Evolutionary conservation across 1,140 invertebrate species (phyloP).

Genomic region (Tribolium madens): DNA sequence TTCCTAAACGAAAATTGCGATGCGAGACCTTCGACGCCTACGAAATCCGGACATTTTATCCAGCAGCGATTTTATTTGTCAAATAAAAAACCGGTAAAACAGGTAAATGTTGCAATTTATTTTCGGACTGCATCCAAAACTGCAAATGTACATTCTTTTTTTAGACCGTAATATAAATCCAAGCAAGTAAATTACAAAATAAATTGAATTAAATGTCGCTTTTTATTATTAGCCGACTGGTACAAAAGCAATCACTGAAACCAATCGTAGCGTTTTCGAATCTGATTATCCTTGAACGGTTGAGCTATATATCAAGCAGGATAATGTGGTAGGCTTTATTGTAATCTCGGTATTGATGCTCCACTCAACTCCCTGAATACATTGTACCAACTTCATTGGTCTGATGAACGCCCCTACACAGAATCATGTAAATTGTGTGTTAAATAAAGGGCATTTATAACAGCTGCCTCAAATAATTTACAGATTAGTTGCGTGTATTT

Average conservation of each 20-base stretch:
- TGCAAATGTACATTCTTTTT: slow-evolving; percentile 3
- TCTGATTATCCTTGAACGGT: slow-evolving; percentile 54
- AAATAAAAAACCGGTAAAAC: too few species aligned
- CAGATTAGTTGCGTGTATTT: slow-evolving; percentile 6
- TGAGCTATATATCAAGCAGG: slow-evolving; percentile 52
- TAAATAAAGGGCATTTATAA: slow-evolving; percentile 31
- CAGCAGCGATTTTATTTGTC: too few species aligned
- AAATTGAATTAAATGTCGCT: slow-evolving; percentile 35
- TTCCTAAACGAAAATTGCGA: slow-evolving; percentile 1
- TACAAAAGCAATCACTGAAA: slow-evolving; percentile 37
- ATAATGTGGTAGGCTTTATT: slow-evolving; percentile 55
- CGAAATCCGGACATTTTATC: neutral
- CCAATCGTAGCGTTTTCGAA: slow-evolving; percentile 50
- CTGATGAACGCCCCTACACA: slow-evolving; percentile 34
- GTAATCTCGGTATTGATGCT: slow-evolving; percentile 54
- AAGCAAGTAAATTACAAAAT: slow-evolving; percentile 22
- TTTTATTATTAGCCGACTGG: slow-evolving; percentile 32
- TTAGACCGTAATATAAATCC: slow-evolving; percentile 6
- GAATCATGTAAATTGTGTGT: slow-evolving; percentile 41
- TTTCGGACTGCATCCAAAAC: neutral
- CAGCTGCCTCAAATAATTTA: slow-evolving; percentile 26
- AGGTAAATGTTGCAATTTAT: slow-evolving; percentile 1
- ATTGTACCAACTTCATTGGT: slow-evolving; percentile 47
- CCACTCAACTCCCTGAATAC: slow-evolving; percentile 49
- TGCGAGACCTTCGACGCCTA: neutral